Evolutionary conservation across 1,140 invertebrate species (phyloP), one percentile per base, ranked within the genome.

Genomic region (Thrips palmi): DNA sequence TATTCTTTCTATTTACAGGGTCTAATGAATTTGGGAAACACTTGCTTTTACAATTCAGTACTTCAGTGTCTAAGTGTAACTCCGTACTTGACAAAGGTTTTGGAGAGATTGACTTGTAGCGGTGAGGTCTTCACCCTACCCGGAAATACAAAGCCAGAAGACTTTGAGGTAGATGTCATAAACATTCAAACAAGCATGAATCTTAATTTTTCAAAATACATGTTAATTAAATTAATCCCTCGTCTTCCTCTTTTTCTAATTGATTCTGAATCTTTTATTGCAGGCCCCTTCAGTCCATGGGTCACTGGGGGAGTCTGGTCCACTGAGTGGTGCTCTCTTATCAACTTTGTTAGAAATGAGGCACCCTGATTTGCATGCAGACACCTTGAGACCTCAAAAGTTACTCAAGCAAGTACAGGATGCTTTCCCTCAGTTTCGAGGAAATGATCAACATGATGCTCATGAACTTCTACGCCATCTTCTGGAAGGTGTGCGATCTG

Each of bases 21-120:
- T 10, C 58, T 89, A 33, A 57, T 58, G 24, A 94, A 96, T 67
- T 63, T 94, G 54, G 89, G 91, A 39, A 93, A 94, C 53, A 94
- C 89, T 1, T 96, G 91, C 57, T 97, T 92, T 62, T 92, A 93
- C 50, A 96, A 96, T 65, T 82, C 88, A 27, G 85, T 94, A 3
- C 71, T 94, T 63, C 91, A 97, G 55, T 83, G 79, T 56, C 61
- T 94, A 40, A 77, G 75, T 14, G 84, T 87, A 55, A 91, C 86
- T 11, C 78, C 80, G 15, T 80, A 74, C 54, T 63, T 94, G 29
- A 62, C 78, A 23, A 58, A 72, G 47, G 64, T 80, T 14, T 60
- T 91, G 32, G 65, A 74, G 47, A 68, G 82, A 56, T 64, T 79
- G 45, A 64, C 67, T 34, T 63, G 67, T 42, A 66, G 69, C 2